Base-by-base conservation (phyloP, 2,797 vertebrate species). In the Pantherophis alleghaniensis region DNA sequence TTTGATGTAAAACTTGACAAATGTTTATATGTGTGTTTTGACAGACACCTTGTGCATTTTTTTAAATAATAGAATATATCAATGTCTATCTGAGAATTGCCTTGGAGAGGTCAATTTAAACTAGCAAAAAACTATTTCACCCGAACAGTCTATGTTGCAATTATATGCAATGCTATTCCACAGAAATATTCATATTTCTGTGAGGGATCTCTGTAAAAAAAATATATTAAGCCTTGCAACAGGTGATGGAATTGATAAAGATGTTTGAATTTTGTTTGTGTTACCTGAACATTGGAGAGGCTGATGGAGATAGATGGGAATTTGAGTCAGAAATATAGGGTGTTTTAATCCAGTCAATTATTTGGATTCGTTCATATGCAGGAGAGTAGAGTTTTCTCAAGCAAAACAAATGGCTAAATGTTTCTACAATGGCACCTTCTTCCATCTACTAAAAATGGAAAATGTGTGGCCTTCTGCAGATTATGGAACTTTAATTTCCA, bases 1-100 rank as follows among this genome's bases (percentile, higher is more conserved):
- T 92, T 92, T 94, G 92, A 92, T 91, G 90, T 22, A 95, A 90
- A 57, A 86, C 61, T 93, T 96, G 95, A 96, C 92, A 97, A 95
- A 95, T 94, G 93, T 91, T 93, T 92, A 55, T 61, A 86, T 61
- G 74, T 87, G 42, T 53, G 20, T 51, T 89, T 5, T 57, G 91
- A 93, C 93, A 95, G 91, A 79, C 93, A 94, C 32, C 56, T 94
- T 95, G 26, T 95, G 32, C 42, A 60, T 69, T 90, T 94, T 55
- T 59, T 24, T 14, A 94, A 94, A 95, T 18, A 63, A 91, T 55
- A 42, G 86, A 57, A 0, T 93, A 79, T 92, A 95, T 96, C 90
- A 93, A 57, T 94, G 86, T 90, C 92, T 94, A 61, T 83, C 74
- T 89, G 69, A 93, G 87, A 90, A 86, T 66, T 94, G 59, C 94